Percentiles rank a stretch among this genome's conserved stretches.
These are phyloP conservation scores for Brachionus calyciflorus DNA, from an alignment of 1,140 invertebrate species.

Conservation along the genomic window DNA sequence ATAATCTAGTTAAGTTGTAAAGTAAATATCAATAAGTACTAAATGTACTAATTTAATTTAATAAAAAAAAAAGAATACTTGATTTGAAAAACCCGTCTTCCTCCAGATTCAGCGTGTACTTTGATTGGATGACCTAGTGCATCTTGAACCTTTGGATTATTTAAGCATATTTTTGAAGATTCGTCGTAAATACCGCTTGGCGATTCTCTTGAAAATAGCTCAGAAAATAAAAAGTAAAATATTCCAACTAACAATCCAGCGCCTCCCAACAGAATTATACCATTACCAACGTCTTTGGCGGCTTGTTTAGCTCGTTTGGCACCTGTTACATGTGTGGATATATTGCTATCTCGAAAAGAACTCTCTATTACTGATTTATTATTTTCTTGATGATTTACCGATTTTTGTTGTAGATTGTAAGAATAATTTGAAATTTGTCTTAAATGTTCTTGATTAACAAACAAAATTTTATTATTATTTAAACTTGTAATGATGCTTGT, in stretches of 20 bases:
- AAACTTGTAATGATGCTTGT: too few relatives aligned
- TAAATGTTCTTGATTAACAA: neutral
- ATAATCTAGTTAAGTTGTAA: too few relatives aligned
- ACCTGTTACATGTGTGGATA: conserved; percentile 28
- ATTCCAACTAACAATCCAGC: conserved; percentile 5
- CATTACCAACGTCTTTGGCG: conserved; percentile 17
- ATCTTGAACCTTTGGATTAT: conserved; percentile 24
- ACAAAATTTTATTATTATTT: too few relatives aligned
- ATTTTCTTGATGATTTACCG: neutral
- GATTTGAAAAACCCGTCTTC: conserved; percentile 26
- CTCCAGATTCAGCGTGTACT: neutral
- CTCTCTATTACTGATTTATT: conserved; percentile 19
- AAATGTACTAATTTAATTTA: too few relatives aligned
- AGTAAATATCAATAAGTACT: too few relatives aligned
- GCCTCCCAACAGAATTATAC: conserved; percentile 8
- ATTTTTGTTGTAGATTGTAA: neutral
- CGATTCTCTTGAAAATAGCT: conserved; percentile 35
- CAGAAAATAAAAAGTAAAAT: conserved; percentile 39
- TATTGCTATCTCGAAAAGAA: neutral
- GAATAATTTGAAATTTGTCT: neutral
- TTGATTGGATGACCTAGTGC: conserved; percentile 38
- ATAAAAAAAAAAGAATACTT: too few relatives aligned
- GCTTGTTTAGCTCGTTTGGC: conserved; percentile 40
- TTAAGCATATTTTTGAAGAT: conserved; percentile 29
- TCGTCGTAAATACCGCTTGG: conserved; percentile 43